These are phyloP conservation scores for Arge pagana DNA, from an alignment of 2,888 invertebrate species.

Conservation along the genomic window DNA sequence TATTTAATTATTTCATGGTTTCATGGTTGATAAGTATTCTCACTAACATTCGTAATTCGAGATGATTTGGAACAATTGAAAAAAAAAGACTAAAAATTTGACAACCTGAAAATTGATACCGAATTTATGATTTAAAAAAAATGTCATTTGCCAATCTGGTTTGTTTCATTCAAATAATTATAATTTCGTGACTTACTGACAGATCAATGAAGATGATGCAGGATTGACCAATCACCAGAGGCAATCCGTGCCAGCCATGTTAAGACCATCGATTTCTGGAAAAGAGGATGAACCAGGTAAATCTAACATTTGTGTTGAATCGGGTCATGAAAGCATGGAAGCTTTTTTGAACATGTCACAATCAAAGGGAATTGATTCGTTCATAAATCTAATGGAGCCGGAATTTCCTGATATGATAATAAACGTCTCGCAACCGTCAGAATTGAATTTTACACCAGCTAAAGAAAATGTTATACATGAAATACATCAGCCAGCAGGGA, in stretches of 20 bases:
- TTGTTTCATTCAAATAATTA: no score
- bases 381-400: conserved; percentile 49
- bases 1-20: no score
- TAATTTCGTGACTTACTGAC: no score
- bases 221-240: conserved; percentile 20
- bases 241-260: conserved; percentile 43
- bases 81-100: no score
- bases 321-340: conserved; percentile 51
- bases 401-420: conserved; percentile 46
- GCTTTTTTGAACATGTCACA: conserved; percentile 49
- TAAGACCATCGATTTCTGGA: conserved; percentile 34
- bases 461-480: conserved; percentile 19
- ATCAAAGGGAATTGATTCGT: conserved; percentile 51
- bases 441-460: conserved; percentile 41
- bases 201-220: no score
- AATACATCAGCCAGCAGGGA: conserved; percentile 25
- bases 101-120: no score
- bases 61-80: no score
- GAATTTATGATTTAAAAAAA: no score
- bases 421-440: conserved; percentile 50
- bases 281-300: no score
- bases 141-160: no score
- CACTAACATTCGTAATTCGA: no score
- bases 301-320: conserved; percentile 21
- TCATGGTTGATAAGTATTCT: no score